Evolutionary conservation across 2,113 vertebrate genomes (phyloP).

Genomic region (Diadophis punctatus): DNA sequence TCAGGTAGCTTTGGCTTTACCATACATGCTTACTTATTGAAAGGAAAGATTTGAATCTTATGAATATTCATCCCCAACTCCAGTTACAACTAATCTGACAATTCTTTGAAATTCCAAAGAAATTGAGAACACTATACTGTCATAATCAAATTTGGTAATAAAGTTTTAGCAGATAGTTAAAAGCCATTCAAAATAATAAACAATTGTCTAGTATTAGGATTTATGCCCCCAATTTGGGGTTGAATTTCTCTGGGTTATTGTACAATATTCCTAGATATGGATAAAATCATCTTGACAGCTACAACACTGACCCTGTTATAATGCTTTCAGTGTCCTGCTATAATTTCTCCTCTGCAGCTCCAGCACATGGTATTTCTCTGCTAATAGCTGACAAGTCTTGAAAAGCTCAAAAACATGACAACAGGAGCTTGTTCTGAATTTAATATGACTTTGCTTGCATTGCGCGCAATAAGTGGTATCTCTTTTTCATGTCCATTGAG

Average conservation of each 20-base stretch:
- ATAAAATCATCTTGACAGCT: background rate
- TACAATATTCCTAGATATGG: background rate
- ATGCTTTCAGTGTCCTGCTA: background rate
- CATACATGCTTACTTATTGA: background rate
- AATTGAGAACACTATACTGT: background rate
- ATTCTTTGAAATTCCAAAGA: background rate
- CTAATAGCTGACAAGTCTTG: slow-evolving; percentile 23
- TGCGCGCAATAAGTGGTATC: background rate
- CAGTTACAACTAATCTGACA: background rate
- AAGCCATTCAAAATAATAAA: background rate
- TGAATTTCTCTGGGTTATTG: slow-evolving; percentile 13
- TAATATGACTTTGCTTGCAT: background rate
- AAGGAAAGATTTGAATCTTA: background rate
- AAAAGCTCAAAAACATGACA: background rate
- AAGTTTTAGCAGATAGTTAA: background rate
- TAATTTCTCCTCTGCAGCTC: slow-evolving; percentile 23
- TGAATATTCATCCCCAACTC: background rate
- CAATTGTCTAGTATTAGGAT: background rate
- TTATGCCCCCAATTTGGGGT: background rate
- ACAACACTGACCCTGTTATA: slow-evolving; percentile 5
- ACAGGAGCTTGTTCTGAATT: background rate
- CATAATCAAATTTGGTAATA: background rate
- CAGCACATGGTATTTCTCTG: background rate
- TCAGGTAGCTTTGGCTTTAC: background rate
- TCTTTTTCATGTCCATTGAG: background rate